Percentiles rank a stretch among this genome's conserved stretches.
Evolutionary conservation across 2,113 vertebrate species (phyloP).

Genomic region (Asarcornis scutulata): DNA sequence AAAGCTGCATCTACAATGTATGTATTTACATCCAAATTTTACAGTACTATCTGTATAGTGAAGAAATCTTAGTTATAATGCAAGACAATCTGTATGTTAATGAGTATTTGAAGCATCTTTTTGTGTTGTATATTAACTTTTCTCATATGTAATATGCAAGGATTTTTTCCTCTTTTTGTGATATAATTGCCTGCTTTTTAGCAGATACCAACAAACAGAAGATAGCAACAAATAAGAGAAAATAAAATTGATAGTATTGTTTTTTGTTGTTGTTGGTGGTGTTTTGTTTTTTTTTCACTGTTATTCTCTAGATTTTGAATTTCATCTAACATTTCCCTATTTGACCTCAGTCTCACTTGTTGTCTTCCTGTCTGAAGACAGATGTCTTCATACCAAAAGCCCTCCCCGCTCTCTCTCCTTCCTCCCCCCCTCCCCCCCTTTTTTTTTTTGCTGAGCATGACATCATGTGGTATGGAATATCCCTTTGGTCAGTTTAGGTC

Average conservation of each 20-base stretch:
- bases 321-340: not conserved
- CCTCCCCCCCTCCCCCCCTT: too few species aligned
- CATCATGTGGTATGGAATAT: too few species aligned
- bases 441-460: too few species aligned
- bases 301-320: not conserved
- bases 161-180: not conserved
- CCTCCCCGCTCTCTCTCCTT: too few species aligned
- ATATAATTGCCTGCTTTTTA: not conserved
- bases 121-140: not conserved
- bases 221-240: not conserved
- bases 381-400: too few species aligned
- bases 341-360: fast-evolving
- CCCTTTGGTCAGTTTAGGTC: too few species aligned
- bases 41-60: not conserved
- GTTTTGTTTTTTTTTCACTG: not conserved
- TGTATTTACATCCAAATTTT: not conserved
- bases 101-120: not conserved
- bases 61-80: not conserved
- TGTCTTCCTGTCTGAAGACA: not conserved
- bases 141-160: not conserved
- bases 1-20: not conserved
- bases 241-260: not conserved
- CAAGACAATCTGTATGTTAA: not conserved
- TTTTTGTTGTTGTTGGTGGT: too few species aligned
- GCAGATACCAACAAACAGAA: not conserved